Base-by-base conservation (phyloP, 2,113 vertebrate species). In the Brachirus orientalis region DNA sequence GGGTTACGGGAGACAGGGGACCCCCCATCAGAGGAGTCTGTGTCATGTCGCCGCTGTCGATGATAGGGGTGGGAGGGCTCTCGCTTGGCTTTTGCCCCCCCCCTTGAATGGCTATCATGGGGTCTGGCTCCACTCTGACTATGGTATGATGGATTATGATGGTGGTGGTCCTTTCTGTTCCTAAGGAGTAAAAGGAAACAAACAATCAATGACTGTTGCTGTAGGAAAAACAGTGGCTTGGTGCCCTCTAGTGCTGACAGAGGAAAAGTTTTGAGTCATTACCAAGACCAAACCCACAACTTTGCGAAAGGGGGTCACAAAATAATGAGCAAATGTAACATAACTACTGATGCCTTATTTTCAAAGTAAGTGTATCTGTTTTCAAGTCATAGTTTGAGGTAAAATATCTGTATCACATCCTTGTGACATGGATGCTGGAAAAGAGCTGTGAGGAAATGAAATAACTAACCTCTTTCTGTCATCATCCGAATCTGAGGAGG, bases 81-180 rank as follows among this genome's bases (percentile, higher is more conserved):
- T 59, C 0, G 78, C 47, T 90, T 85, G 65, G 69, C 80, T 84
- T 90, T 92, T 81, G 79, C 80, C 57, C 82, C 86, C 67, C 84
- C 74, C 54, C 88, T 86, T 86, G 91, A 92, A 90, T 86, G 85
- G 83, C 89, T 92, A 88, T 94, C 89, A 88, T 64, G 79, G 69
- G 82, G 73, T 82, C 85, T 80, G 89, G 90, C 93, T 93, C 92
- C 93, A 56, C 86, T 91, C 88, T 84, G 91, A 87, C 87, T 92
- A 51, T 80, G 75, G 67, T 88, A 91, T 93, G 94, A 94, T 91
- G 92, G 90, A 92, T 92, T 90, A 90, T 81, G 83, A 89, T 88
- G 85, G 57, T 87, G 89, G 84, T 91, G 91, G 88, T 92, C 80
- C 69, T 92, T 93, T 89, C 85, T 89, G 33, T 75, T 88, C 76